Percentiles rank a stretch among this genome's conserved stretches.
Conservation (phyloP, 2,888 invertebrate genomes). For the Artemia sp. region DNA sequence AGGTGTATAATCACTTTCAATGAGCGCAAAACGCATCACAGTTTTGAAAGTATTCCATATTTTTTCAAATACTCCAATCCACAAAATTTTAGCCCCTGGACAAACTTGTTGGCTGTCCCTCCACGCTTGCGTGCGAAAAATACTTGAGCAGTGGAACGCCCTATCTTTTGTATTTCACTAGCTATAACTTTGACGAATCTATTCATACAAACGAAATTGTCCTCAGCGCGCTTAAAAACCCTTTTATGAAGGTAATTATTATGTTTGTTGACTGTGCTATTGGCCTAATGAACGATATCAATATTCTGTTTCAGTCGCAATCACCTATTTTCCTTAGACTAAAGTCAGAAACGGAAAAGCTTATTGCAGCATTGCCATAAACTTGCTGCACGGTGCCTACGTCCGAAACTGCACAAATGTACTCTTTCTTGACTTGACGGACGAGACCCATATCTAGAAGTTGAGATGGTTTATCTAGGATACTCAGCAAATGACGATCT, state of each 20-base stretch:
- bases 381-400: neutral
- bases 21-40: too few species aligned
- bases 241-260: constrained; percentile 15
- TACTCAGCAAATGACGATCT: too few species aligned
- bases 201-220: neutral
- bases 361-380: neutral
- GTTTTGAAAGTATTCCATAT: too few species aligned
- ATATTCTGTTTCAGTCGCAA: neutral
- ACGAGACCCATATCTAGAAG: neutral
- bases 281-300: constrained; percentile 9
- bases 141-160: neutral
- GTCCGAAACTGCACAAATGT: neutral
- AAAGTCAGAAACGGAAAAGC: neutral
- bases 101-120: too few species aligned
- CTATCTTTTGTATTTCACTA: constrained; percentile 1
- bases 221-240: neutral
- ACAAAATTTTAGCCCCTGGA: too few species aligned
- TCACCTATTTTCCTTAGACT: neutral
- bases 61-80: too few species aligned
- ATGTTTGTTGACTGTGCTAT: neutral
- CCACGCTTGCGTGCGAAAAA: neutral
- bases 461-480: too few species aligned
- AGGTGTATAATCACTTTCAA: too few species aligned
- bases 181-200: neutral
- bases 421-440: neutral